These are phyloP conservation scores for Phocides pigmalion DNA, from an alignment of 1,140 invertebrate species.

Conservation along the genomic window DNA sequence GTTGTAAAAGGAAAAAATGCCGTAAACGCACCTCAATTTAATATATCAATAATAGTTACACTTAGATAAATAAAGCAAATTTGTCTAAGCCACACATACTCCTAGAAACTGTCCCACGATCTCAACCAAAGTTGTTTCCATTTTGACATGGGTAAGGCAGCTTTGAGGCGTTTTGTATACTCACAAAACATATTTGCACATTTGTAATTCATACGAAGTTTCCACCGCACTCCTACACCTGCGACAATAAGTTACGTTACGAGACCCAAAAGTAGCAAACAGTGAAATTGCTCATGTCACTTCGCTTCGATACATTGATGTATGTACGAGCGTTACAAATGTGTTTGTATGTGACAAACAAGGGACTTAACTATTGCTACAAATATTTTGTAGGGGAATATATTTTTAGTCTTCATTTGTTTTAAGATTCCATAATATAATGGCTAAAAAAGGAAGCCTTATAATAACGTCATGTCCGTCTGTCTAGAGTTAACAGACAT, in stretches of 20 bases:
- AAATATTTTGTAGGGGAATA: too few relatives aligned
- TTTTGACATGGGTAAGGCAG: conserved; percentile 54
- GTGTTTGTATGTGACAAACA: too few relatives aligned
- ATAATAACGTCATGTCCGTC: too few relatives aligned
- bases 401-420: too few relatives aligned
- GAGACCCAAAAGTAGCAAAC: conserved; percentile 17
- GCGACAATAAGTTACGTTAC: conserved; percentile 26
- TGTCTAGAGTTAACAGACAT: too few relatives aligned
- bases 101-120: conserved; percentile 34
- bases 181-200: conserved; percentile 33
- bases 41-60: neutral
- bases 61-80: conserved; percentile 3
- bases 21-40: conserved; percentile 2
- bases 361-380: too few relatives aligned
- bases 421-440: too few relatives aligned
- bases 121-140: conserved; percentile 44
- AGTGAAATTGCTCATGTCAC: conserved; percentile 20
- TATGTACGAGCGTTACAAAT: conserved; percentile 4
- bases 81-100: conserved; percentile 1
- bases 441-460: too few relatives aligned
- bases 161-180: conserved; percentile 32
- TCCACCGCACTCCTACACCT: conserved; percentile 16
- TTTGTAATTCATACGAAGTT: conserved; percentile 34
- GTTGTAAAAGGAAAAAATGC: neutral
- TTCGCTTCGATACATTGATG: conserved; percentile 15